Conservation (phyloP, 2,797 vertebrate genomes). For the Ctenochaetus hawaiiensis region DNA sequence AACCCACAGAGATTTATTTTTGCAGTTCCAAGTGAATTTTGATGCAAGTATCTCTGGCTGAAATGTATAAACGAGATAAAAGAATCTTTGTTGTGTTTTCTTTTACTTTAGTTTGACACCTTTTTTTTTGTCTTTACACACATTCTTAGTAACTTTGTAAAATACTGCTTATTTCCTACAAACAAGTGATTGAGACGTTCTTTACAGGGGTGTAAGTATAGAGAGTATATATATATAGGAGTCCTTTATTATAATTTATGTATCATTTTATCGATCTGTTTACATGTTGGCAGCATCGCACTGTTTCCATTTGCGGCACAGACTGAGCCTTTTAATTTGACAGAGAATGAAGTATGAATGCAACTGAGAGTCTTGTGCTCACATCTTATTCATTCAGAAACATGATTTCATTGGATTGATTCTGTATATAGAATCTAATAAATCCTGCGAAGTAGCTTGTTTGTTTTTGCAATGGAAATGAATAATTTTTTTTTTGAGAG, state of each 20-base stretch:
- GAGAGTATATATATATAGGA: background rate
- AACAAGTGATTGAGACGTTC: background rate
- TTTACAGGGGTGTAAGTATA: background rate
- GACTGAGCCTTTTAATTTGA: too few relatives aligned
- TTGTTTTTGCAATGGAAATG: background rate
- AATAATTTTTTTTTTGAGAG: background rate
- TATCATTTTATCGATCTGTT: background rate
- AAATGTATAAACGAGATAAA: too few relatives aligned
- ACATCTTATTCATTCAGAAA: too few relatives aligned
- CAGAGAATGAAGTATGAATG: too few relatives aligned
- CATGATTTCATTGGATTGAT: background rate
- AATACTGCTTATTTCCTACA: background rate
- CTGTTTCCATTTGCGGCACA: constrained; percentile 1
- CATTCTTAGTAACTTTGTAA: background rate
- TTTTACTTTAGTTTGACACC: too few relatives aligned
- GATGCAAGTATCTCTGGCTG: too few relatives aligned
- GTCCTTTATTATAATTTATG: background rate
- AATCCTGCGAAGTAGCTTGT: background rate
- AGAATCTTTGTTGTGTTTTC: too few relatives aligned
- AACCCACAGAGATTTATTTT: too few relatives aligned
- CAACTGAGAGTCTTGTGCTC: background rate
- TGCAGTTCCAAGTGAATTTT: too few relatives aligned
- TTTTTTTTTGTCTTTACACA: too few relatives aligned
- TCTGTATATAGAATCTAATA: background rate
- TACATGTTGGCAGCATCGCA: background rate